Evolutionary conservation across 2,797 vertebrate genomes (phyloP).

Genomic region (Pagetopsis macropterus): DNA sequence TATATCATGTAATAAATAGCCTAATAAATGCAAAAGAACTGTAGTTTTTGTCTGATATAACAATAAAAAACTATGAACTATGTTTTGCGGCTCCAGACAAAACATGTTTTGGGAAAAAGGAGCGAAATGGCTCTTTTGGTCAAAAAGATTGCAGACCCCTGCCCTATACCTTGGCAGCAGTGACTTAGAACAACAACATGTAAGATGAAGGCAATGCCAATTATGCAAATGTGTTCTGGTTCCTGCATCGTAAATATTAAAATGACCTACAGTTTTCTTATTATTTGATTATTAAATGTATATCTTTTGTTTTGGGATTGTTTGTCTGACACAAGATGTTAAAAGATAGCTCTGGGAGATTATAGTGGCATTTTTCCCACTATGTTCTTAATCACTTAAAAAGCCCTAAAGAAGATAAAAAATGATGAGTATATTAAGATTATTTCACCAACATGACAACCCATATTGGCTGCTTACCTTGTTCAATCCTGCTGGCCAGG

Average conservation of each 20-base stretch:
- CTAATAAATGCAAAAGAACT: too few species aligned
- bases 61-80: too few species aligned
- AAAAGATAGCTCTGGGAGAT: background rate
- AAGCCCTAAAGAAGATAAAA: too few species aligned
- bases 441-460: background rate
- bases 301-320: background rate
- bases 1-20: too few species aligned
- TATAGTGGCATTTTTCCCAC: background rate
- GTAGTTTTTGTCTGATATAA: too few species aligned
- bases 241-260: background rate
- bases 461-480: conserved; percentile 83
- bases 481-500: conserved; percentile 95
- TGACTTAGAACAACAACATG: background rate
- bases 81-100: too few species aligned
- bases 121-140: too few species aligned
- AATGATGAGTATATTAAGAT: background rate
- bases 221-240: background rate
- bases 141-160: too few species aligned
- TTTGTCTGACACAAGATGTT: background rate
- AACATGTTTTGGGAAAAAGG: too few species aligned
- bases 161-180: background rate
- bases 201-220: background rate
- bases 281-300: background rate
- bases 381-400: background rate
- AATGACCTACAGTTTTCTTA: background rate